Conservation (phyloP, 2,888 invertebrate genomes). For the Strigamia maritima region DNA sequence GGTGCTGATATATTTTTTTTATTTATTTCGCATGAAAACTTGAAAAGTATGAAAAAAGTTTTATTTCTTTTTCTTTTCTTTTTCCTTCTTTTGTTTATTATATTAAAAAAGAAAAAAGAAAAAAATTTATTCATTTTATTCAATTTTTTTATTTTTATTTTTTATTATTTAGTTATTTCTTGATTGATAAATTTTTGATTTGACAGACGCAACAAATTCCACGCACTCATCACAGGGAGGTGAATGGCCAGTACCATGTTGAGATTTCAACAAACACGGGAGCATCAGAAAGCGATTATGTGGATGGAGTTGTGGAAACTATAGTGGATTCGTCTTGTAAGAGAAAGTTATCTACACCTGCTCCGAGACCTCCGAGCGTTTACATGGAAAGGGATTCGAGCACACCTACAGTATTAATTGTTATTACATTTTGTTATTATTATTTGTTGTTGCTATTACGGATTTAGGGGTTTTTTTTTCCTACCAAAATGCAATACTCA, state of each 20-base stretch:
- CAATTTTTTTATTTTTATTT: background rate
- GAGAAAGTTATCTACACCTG: slow-evolving; percentile 24
- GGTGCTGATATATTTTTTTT: slow-evolving; percentile 35
- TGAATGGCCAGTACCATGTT: slow-evolving; percentile 1
- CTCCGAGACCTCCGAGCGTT: slow-evolving; percentile 35
- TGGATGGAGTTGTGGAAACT: slow-evolving; percentile 9
- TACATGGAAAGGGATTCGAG: slow-evolving; percentile 34
- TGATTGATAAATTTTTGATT: background rate
- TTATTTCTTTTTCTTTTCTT: too few species aligned
- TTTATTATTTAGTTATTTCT: background rate
- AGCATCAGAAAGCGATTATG: slow-evolving; percentile 27
- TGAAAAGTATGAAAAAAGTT: too few species aligned
- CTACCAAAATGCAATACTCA: too few species aligned
- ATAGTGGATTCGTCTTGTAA: slow-evolving; percentile 5
- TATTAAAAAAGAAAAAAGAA: too few species aligned
- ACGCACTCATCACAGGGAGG: slow-evolving; percentile 39
- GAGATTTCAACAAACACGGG: slow-evolving; percentile 5
- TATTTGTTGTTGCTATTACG: too few species aligned
- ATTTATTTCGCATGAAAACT: too few species aligned
- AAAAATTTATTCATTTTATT: too few species aligned
- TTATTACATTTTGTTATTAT: background rate
- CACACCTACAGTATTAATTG: slow-evolving; percentile 24
- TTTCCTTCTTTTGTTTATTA: too few species aligned
- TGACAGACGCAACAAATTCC: slow-evolving; percentile 41
- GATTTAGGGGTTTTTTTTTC: too few species aligned